Evolutionary conservation across 2,113 vertebrate genomes (phyloP), one percentile per base, ranked within the genome.

Genomic region (Chlorodrepanis virens): DNA sequence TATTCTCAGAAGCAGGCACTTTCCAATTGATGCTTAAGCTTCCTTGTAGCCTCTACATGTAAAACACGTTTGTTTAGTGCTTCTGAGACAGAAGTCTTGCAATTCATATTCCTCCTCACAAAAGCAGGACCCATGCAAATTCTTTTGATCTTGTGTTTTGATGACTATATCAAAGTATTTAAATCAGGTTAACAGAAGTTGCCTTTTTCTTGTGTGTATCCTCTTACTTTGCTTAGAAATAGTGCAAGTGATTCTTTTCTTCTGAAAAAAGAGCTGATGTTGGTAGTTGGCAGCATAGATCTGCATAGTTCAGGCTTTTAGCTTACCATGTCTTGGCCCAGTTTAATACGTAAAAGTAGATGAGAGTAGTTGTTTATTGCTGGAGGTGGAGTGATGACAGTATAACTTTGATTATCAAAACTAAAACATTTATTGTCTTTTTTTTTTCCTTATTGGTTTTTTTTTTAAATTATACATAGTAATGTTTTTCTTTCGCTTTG

Each of bases 361-460:
- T 67, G 33, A 16, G 23, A 67, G 11, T 45, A 45, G 33, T 14
- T 56, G 11, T 42, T 80, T 49, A 7, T 37, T 69, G 25, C 1
- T 57, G 0, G 31, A 3, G 20, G 10, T 29, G 52, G 15, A 23
- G 4, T 42, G 19, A 14, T 33, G 31, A 35, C 2, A 7, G 1
- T 53, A 14, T 31, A 49, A 31, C 23, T 80, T 81, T 37, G 4
- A 40, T 85, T 94, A 83, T 68, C n/a, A 39, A 71, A 68, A 71
- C 10, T 0, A 53, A 77, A 44, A 57, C 7, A 9, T 37, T 40
- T 40, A 19, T 13, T 72, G 17, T 5, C 19, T 35, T 81, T 49
- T 47, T 63, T 63, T 54, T 4, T 9, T 6, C 11, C 40, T 40
- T 40, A 10, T 29, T 45, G 2, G 12, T 0, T 27, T 6, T 53